Base-by-base conservation (phyloP, 2,113 vertebrate genomes). In the Labeo catla region DNA sequence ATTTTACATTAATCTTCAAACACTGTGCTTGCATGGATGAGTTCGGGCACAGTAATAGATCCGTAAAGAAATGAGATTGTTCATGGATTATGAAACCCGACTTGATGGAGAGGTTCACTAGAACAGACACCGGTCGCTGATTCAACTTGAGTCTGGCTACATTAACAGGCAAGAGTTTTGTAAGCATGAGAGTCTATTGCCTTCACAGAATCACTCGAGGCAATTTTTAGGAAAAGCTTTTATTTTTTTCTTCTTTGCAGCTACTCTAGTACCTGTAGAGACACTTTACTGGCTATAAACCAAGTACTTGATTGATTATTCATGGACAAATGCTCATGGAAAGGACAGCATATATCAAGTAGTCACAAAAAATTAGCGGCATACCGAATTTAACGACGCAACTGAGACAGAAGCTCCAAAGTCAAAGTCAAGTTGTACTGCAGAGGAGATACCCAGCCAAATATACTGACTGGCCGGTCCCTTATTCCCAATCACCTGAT, bases 41-140 rank as follows among this genome's bases (percentile, higher is more conserved):
- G 65, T 72, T 57, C 49, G 11, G 76, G 49, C 45, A 54, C 63
- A 15, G 5, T 54, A 13, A 54, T 83, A 83, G 81, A 83, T 52
- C 57, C n/a, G 23, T 81, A 66, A 50, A 34, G 61, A 68, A 81
- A 81, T 81, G 39, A 63, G 57, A 59, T 79, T 79, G 76, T 34
- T 79, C 76, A 43, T 78, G 49, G 50, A 74, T 86, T 52, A 80
- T 80, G 19, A 80, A 77, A 88, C 78, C 83, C 50, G 39, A 83
- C 50, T 76, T 77, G 84, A 82, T 85, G 78, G 79, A 88, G 76
- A 85, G 79, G 63, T 85, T 59, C 23, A 59, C 49, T 66, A 49
- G 45, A 76, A 49, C 54, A 11, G 15, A 65, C 76, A 76, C 76
- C 1, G 28, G 34, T 78, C 61, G 11, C n/a, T 76, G 72, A 49